These are phyloP conservation scores for Hirtodrosophila cameraria DNA, from an alignment of 2,888 invertebrate species.

Conservation along the genomic window DNA sequence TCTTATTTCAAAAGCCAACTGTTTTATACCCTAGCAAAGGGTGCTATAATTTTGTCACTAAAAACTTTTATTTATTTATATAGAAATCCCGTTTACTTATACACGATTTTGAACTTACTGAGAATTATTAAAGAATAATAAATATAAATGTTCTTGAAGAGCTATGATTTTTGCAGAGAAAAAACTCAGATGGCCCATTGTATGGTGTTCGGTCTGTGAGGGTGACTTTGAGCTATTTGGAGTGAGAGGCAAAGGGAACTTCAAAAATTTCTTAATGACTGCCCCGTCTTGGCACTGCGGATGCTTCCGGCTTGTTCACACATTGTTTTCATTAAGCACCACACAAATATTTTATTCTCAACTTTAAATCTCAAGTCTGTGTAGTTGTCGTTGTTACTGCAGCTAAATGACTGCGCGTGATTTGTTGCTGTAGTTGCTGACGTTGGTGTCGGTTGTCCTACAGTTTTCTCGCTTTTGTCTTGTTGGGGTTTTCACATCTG, in stretches of 20 bases:
- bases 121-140: too few species aligned
- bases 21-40: too few species aligned
- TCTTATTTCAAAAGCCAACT: too few species aligned
- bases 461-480: conserved; percentile 33
- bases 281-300: conserved; percentile 43
- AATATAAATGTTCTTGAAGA: too few species aligned
- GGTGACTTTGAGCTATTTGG: too few species aligned
- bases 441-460: conserved; percentile 19
- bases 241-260: conserved; percentile 34
- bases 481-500: conserved; percentile 64
- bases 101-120: too few species aligned
- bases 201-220: too few species aligned
- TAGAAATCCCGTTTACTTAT: too few species aligned
- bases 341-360: conserved; percentile 50
- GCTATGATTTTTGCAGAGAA: too few species aligned
- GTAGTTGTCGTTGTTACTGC: conserved; percentile 18
- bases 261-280: conserved; percentile 71
- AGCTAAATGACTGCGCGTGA: conserved; percentile 60
- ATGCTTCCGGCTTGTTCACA: conserved; percentile 77
- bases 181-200: too few species aligned
- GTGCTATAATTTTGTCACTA: too few species aligned
- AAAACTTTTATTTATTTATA: too few species aligned
- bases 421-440: conserved; percentile 35
- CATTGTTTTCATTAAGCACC: conserved; percentile 82
- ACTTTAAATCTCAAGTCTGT: conserved; percentile 12